These are phyloP conservation scores for Cranoglanis bouderius DNA, from an alignment of 2,113 vertebrate species.

Conservation along the genomic window DNA sequence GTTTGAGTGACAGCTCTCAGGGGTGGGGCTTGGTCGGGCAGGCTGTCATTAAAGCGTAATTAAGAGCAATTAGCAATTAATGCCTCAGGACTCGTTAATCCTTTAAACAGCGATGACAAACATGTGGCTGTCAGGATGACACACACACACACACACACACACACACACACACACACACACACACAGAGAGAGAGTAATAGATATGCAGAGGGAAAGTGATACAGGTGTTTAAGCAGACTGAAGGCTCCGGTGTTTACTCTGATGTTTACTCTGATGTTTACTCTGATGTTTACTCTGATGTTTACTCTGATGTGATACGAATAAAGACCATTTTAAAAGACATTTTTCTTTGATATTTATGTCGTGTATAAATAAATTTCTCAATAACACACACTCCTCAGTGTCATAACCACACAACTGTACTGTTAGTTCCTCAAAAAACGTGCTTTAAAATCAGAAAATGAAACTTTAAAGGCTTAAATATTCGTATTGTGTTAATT, in stretches of 20 bases:
- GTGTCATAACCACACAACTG: neutral
- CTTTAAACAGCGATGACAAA: conserved; percentile 34
- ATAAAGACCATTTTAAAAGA: neutral
- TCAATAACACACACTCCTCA: neutral
- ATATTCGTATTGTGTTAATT: neutral
- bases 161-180: conserved; percentile 27
- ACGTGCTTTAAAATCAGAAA: neutral
- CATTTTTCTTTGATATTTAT: neutral
- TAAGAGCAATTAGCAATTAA: conserved; percentile 58
- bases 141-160: conserved; percentile 30
- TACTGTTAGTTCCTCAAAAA: neutral
- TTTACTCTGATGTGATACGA: neutral
- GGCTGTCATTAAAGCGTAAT: conserved; percentile 54
- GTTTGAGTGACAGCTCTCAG: conserved; percentile 41
- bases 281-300: neutral
- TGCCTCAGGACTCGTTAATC: conserved; percentile 49
- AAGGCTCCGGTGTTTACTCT: neutral
- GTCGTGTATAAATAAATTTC: neutral
- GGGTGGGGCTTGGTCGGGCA: conserved; percentile 16
- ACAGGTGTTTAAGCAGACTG: neutral
- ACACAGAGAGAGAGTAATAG: neutral
- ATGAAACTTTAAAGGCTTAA: neutral
- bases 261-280: too few relatives aligned
- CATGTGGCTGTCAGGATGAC: neutral
- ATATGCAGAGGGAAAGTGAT: neutral